phyloP scores from a whole-genome alignment of 2,797 vertebrate species.

The Cyclura pinguis region DNA sequence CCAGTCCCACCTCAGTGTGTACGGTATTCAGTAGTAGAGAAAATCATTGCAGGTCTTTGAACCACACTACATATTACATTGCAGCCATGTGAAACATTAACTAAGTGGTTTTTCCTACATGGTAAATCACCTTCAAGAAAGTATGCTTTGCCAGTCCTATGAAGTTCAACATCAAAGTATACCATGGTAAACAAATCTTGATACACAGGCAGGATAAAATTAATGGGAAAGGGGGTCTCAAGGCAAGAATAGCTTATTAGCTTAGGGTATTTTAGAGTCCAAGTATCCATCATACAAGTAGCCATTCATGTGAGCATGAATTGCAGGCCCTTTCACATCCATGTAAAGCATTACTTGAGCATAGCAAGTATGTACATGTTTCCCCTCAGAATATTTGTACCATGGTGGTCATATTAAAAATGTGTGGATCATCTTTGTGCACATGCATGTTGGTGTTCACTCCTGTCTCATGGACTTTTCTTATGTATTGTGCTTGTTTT shows the following conservation, averaged over 20 bases:
- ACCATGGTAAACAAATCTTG: not conserved
- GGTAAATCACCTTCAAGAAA: not conserved
- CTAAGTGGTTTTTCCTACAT: not conserved
- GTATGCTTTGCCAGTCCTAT: not conserved
- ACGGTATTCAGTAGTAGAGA: not conserved
- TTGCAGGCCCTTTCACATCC: not conserved
- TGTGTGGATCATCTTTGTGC: not conserved
- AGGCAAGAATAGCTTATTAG: not conserved
- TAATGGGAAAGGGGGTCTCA: not conserved
- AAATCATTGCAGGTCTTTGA: not conserved
- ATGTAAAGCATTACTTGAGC: not conserved
- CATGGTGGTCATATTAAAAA: conserved; percentile 9
- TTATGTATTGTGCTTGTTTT: conserved; percentile 70
- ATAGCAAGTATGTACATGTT: not conserved
- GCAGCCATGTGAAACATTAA: not conserved
- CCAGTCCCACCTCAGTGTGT: not conserved
- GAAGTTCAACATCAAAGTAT: not conserved
- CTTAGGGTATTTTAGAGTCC: not conserved
- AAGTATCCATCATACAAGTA: not conserved
- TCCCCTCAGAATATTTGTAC: conserved; percentile 13
- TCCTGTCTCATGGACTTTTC: conserved; percentile 55
- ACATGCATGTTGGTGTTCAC: conserved; percentile 32
- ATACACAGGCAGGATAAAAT: not conserved
- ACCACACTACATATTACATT: not conserved
- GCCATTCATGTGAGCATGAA: not conserved